These are phyloP conservation scores for Sebastes dallii DNA, from an alignment of 2,797 vertebrate species.

Conservation along the genomic window DNA sequence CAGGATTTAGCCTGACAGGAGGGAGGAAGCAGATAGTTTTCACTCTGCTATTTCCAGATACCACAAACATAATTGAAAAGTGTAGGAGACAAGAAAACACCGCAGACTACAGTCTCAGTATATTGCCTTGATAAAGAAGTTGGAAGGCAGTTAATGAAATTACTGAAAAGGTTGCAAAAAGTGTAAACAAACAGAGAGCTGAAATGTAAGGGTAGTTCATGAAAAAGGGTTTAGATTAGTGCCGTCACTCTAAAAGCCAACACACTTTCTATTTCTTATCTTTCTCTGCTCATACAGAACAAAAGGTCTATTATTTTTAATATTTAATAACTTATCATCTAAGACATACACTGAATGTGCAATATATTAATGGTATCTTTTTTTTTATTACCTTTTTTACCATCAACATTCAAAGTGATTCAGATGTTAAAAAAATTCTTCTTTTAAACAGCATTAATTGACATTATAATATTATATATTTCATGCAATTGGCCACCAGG, in stretches of 20 bases:
- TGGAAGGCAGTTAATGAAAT: conserved; percentile 6
- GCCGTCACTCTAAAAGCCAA: not conserved
- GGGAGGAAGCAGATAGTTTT: conserved; percentile 39
- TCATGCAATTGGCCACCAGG: not conserved
- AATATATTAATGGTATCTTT: not conserved
- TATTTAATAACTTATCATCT: not conserved
- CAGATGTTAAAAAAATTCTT: no score
- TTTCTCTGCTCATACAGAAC: not conserved
- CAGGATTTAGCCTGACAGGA: conserved; percentile 31
- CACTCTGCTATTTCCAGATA: conserved; percentile 48
- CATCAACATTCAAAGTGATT: not conserved
- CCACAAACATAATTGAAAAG: conserved; percentile 43
- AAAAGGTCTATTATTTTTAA: not conserved
- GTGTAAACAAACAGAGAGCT: not conserved
- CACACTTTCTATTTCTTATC: not conserved
- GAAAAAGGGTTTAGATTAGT: not conserved
- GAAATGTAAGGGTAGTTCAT: not conserved
- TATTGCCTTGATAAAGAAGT: conserved; percentile 18
- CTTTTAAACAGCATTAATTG: no score
- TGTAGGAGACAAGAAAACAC: conserved; percentile 20
- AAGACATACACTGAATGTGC: not conserved
- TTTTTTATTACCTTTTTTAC: not conserved
- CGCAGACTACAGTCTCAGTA: not conserved
- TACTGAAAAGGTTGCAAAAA: conserved; percentile 12
- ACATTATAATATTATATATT: no score